Percentiles rank a stretch among this genome's conserved stretches.
phyloP scores from a whole-genome alignment of 2,113 vertebrate genomes.

The Zosterops pallidus region DNA sequence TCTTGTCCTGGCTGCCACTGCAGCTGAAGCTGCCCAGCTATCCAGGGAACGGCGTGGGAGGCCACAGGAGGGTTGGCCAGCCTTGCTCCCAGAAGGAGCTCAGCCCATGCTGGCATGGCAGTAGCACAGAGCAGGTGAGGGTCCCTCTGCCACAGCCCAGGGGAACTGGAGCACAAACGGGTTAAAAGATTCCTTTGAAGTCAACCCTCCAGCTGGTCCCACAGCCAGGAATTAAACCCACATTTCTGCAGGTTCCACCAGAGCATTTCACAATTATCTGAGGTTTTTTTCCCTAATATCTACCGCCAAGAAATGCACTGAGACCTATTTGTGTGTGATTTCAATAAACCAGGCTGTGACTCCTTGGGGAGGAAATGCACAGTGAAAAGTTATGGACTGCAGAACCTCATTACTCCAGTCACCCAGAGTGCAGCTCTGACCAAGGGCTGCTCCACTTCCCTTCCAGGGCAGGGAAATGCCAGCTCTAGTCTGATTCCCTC shows the following conservation, averaged over 20 bases:
- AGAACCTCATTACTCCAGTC: neutral
- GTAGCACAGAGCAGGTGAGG: neutral
- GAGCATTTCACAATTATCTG: neutral
- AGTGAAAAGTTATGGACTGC: neutral
- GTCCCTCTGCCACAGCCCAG: neutral
- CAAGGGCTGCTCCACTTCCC: neutral
- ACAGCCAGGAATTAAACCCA: neutral
- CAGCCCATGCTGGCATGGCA: neutral
- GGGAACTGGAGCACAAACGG: neutral
- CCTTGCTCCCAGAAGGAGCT: neutral
- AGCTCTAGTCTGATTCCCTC: neutral
- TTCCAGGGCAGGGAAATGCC: neutral
- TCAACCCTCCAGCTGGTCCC: neutral
- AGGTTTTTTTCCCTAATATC: neutral
- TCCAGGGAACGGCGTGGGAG: neutral
- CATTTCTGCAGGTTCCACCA: neutral
- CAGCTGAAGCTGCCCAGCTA: neutral
- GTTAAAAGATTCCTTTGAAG: neutral
- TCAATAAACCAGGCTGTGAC: neutral
- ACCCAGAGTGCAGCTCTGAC: neutral
- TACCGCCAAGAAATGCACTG: neutral
- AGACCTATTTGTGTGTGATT: neutral
- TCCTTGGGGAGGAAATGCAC: slow-evolving; percentile 20
- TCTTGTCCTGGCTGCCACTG: neutral
- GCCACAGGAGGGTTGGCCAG: neutral